Base-by-base conservation (phyloP, 2,113 vertebrate genomes). In the Prolemur simus region DNA sequence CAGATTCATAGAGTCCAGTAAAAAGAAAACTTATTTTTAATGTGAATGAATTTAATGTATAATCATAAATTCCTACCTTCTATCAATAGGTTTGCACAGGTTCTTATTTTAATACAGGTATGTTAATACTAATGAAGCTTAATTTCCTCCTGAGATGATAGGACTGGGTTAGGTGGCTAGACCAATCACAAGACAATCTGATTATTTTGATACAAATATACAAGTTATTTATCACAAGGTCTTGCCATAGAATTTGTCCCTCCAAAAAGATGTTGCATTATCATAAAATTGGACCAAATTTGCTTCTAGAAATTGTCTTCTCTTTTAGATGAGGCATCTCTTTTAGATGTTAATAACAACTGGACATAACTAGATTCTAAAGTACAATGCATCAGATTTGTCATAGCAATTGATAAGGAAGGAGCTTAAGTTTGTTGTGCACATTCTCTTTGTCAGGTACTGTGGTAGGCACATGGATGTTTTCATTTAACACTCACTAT, bases 211-310 rank as follows among this genome's bases (percentile, higher is more conserved):
- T 73, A 69, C 13, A 96, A 71, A 83, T 29, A 56, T 69, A 52
- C 2, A 54, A 91, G 85, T 49, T 81, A 56, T 89, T 78, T 89
- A 69, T 81, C 71, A 84, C 25, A 56, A 71, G 8, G 18, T 64
- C 81, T 94, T 73, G 23, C 47, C 92, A 54, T 92, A 58, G 58
- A 71, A 42, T 49, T 29, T 37, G 6, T 81, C 78, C 45, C 54
- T 89, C 45, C 56, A 47, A 42, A 66, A 80, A 96, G 29, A 89
- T 56, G 18, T 82, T 71, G 80, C 52, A 49, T 87, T 54, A 56
- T 89, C 85, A 87, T 83, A 88, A 97, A 91, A 69, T 69, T 68
- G 68, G 32, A 89, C 78, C 14, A 95, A 69, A 77, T 86, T 39
- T 49, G 32, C 42, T 94, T 89, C 77, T 58, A 83, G 42, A 82